Evolutionary conservation across 30 jellyfish, hydroid and myxozoan species (phyloP), one percentile per base, ranked within the genome.

Genomic region (Pelagia noctiluca): DNA sequence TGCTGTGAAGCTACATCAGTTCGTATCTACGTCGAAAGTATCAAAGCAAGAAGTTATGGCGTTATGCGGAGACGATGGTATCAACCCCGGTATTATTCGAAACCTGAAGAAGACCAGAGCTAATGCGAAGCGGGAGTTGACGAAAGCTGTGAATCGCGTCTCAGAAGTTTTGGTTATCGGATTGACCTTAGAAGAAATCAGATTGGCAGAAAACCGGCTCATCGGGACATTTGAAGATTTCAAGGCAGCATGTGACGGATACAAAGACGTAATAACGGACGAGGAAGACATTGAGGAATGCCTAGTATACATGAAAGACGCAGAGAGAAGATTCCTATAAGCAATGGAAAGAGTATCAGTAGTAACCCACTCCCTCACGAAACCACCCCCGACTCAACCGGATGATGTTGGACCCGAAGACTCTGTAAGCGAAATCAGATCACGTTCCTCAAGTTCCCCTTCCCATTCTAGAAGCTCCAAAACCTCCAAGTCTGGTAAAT

Each of bases 91-190:
- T 23, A 37, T 35, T 23, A 71, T 38, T 67, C 83, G 68, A 24
- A 65, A 67, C 42, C 21, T 71, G 83, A 71, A 71, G 68, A 65
- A 71, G 42, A 71, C 33, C 68, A 71, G 83, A 28, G 83, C 83
- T 7, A 71, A 71, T 42, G 83, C 69, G 46, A 42, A 35, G 42
- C 5, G 83, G 37, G 83, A 71, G 83, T 28, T 71, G 83, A 71
- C 69, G 46, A 71, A 71, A n/a, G 83, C 83, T 71, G 83, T 35
- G 33, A 71, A 71, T 57, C 23, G 83, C 42, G 83, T 24, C 42
- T 65, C 28, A 71, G 69, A 22, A 35, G 83, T 37, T 71, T 47
- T 71, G 23, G 69, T 50, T 71, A 38, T 71, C 42, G 83, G 83
- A 23, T 31, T 30, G 35, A 68, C 81, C 33, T 32, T 68, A 63